Evolutionary conservation across 1,140 invertebrate genomes (phyloP), one percentile per base, ranked within the genome.

Genomic region (Drosophila obscura): DNA sequence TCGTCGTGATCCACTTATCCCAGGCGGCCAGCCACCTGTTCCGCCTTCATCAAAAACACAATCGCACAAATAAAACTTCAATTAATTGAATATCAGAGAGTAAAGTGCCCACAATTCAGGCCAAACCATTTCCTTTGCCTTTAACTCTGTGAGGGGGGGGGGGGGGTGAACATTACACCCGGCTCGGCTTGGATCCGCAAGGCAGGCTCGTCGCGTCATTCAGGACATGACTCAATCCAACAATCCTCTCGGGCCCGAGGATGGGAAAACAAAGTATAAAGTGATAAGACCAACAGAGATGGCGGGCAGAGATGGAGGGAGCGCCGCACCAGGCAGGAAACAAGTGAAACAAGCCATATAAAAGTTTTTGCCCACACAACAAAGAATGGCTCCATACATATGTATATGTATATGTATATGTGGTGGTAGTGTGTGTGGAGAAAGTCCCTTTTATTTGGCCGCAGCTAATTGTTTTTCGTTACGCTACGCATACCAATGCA

Each of bases 401-500:
- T 35, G 22, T 11, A 44, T 8, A 31, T 45, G 39, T 35, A 31
- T 45, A 45, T 35, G 44, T 5, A 44, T 11, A 1, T 39, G 9
- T 39, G n/a, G n/a, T 24, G 49, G 16, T 50, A 60, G 50, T 43
- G 39, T 48, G 16, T 13, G 22, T 15, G 6, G 15, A 65, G 26
- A 8, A 66, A 28, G 49, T 69, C 50, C 61, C 65, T 87, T 87
- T 87, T 82, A 88, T 87, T 87, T 87, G 75, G 74, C 78, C 83
- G 83, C 71, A 87, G 82, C 82, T 87, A 87, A 87, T 87, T 87
- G 82, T 87, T 87, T 87, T 87, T 77, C 83, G 82, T 87, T 87
- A 76, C 82, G 82, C 79, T 83, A 82, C 71, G 83, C 82, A 87
- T 87, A 88, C 83, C 82, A 87, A 87, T 87, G 82, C 83, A 79